These are phyloP conservation scores for Dendrolimus punctatus DNA, from an alignment of 1,140 invertebrate species.

Conservation along the genomic window DNA sequence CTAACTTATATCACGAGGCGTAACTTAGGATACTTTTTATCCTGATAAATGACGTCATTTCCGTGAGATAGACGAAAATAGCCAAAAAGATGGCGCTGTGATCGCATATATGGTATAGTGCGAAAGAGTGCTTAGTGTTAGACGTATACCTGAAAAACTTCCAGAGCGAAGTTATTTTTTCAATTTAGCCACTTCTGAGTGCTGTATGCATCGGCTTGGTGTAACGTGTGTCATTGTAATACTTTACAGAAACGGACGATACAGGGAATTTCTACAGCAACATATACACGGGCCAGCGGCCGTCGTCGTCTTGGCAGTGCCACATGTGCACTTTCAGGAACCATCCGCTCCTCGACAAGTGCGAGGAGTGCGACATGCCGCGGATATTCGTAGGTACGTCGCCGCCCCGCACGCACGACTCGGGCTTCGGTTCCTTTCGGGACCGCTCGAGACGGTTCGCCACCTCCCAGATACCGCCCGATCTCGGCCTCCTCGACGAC, in stretches of 20 bases:
- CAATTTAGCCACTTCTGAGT: too few species aligned
- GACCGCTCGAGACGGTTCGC: slow-evolving; percentile 23
- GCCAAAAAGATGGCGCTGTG: too few species aligned
- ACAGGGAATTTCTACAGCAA: slow-evolving; percentile 81
- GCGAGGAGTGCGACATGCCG: slow-evolving; percentile 89
- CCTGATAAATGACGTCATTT: too few species aligned
- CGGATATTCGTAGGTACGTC: slow-evolving; percentile 71
- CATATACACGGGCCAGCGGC: slow-evolving; percentile 81
- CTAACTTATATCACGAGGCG: too few species aligned
- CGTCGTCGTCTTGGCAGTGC: slow-evolving; percentile 80
- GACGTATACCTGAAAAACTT: too few species aligned
- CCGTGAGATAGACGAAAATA: too few species aligned
- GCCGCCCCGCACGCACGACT: slow-evolving; percentile 45
- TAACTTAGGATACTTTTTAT: too few species aligned
- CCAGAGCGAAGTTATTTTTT: too few species aligned
- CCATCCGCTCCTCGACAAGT: slow-evolving; percentile 89
- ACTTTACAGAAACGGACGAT: slow-evolving; percentile 36
- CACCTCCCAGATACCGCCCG: slow-evolving; percentile 12
- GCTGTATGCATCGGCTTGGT: too few species aligned
- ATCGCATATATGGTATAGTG: too few species aligned
- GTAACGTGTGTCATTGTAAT: background rate
- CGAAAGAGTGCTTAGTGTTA: too few species aligned
- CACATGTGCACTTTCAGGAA: slow-evolving; percentile 94
- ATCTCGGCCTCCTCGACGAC: slow-evolving; percentile 1
- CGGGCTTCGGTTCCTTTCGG: slow-evolving; percentile 54